Evolutionary conservation across 2,113 vertebrate genomes (phyloP), one percentile per base, ranked within the genome.

Genomic region (Campylorhamphus procurvoides): DNA sequence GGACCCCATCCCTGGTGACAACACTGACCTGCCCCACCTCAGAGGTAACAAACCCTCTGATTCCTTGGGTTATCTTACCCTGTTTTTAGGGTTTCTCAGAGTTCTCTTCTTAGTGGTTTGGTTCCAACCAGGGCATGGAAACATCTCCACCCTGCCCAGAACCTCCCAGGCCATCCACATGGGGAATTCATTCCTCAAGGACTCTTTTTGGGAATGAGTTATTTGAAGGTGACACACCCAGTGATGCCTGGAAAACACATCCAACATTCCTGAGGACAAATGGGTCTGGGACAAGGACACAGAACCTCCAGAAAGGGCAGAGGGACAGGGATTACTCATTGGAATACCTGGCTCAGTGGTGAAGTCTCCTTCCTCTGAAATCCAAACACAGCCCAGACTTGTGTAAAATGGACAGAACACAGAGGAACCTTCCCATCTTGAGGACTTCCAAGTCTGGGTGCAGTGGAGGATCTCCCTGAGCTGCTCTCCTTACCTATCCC

Each of bases 401-500:
- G 40, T 3, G 44, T 17, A 64, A 64, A 82, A 29, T 4, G 50
- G 56, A 59, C 23, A 10, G 12, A 79, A 71, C 16, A 20, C 68
- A 7, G 31, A 52, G 63, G 60, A 87, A 80, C 42, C 53, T 12
- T 33, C 59, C 4, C 18, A 49, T 37, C 66, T 90, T 5, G 35
- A 84, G 33, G 83, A 67, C 49, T 35, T 49, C 1, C 0, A 12
- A 10, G n/a, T 35, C 35, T 28, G 60, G 49, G 60, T 22, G 50
- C 55, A 42, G 9, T 7, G 50, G 25, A 55, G n/a, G 74, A 22
- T 25, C 49, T 64, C 8, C 33, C 7, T 44, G 10, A 50, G 40
- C 85, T 90, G 58, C 77, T 67, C 40, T 78, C 55, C 90, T 94
- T 82, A 82, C 79, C 75, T 69, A 71, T 55, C 81, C 63, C 29